Percentiles rank a stretch among this genome's conserved stretches.
These are phyloP conservation scores for Phymatocera aterrima DNA, from an alignment of 2,888 invertebrate species.

Conservation along the genomic window DNA sequence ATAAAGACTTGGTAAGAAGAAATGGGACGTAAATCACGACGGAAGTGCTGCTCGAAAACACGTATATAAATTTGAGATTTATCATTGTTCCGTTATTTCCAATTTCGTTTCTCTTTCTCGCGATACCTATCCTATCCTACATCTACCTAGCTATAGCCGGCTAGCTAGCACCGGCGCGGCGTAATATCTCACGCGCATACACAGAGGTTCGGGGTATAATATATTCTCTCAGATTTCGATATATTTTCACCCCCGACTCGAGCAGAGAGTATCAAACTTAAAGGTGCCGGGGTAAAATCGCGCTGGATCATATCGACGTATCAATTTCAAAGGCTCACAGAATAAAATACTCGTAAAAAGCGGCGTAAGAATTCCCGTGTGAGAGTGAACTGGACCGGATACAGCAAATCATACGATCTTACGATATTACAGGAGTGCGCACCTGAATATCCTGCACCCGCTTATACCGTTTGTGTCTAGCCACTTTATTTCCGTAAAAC, in stretches of 20 bases:
- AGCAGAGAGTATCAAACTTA: conserved; percentile 56
- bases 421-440: not conserved
- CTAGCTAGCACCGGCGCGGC: no score
- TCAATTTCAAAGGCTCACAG: conserved; percentile 50
- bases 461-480: no score
- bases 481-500: no score
- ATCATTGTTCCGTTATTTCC: conserved; percentile 46
- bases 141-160: no score
- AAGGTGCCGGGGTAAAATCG: conserved; percentile 46
- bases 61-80: conserved; percentile 43
- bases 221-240: conserved; percentile 57
- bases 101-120: conserved; percentile 35
- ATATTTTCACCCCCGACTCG: no score
- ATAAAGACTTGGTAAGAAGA: conserved; percentile 42
- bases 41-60: conserved; percentile 42
- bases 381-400: conserved; percentile 36
- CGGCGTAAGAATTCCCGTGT: conserved; percentile 27
- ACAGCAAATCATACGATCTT: not conserved
- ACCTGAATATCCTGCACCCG: not conserved
- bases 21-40: conserved; percentile 42
- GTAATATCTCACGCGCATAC: conserved; percentile 57
- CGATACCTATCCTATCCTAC: no score
- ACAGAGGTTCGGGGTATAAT: no score
- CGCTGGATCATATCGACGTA: conserved; percentile 52
- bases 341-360: conserved; percentile 46